Evolutionary conservation across 2,888 invertebrate species (phyloP), one percentile per base, ranked within the genome.

Genomic region (Mesorhabditis spiculigera): DNA sequence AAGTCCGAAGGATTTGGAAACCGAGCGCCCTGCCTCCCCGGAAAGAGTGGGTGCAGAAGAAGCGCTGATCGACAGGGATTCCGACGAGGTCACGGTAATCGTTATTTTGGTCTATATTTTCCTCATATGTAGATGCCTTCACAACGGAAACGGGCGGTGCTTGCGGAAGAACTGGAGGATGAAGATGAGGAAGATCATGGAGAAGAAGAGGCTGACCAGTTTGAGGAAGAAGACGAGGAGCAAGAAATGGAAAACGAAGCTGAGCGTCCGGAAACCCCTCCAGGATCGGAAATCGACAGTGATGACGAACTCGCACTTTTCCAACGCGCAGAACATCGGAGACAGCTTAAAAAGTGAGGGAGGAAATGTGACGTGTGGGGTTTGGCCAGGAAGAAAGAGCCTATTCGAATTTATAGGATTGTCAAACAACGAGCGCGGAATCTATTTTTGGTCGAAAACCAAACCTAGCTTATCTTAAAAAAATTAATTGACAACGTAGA

Each of bases 231-330:
- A 13, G 43, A 63, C 41, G 69, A 71, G 63, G 71, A 66, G 8
- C 71, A 71, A 16, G 68, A 65, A 8, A 45, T 50, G 10, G 73
- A 66, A 43, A 66, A 68, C 63, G 70, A 71, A 10, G 63, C 63
- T n/a, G 69, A 66, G 6, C 68, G 66, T 13, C 43, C 13, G 28
- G 67, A 66, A 10, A 44, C 43, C 42, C 65, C 16, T 6, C 63
- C 64, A 65, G 65, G 71, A n/a, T 62, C 65, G 13, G 63, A n/a
- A 8, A 50, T 63, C 63, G 79, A 76, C 41, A 75, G 76, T 65
- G 76, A 79, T 58, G 78, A 79, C 63, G 79, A 79, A 58, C 50
- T 79, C 50, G 79, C 78, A 5, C 74, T 75, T n/a, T 43, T 75
- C 41, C 73, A 73, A 50, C 65, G 76, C 5, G 64, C 75, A 43